A percentile compares a stretch with the other conserved stretches of the same genome.
Evolutionary conservation across 2,888 invertebrate species (phyloP).

Genomic region (Lordiphosa fenestrarum): DNA sequence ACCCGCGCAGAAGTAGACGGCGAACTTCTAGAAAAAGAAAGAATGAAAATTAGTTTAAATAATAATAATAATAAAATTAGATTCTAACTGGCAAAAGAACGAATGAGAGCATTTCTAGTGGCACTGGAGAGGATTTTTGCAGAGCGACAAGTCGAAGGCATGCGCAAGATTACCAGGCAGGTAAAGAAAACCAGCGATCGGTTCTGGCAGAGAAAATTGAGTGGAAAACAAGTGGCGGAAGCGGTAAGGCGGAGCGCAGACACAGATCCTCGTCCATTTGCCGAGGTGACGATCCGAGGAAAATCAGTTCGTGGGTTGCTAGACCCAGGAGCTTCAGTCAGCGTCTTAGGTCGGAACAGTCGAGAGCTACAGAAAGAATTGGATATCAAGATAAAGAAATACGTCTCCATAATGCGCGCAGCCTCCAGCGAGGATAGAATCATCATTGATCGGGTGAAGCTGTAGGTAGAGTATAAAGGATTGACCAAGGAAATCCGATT

Average conservation of each 20-base stretch:
- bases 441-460: no score
- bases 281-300: not conserved
- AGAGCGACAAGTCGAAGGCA: not conserved
- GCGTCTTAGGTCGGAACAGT: not conserved
- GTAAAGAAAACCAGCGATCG: not conserved
- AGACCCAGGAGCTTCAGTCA: not conserved
- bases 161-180: not conserved
- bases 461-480: not conserved
- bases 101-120: not conserved
- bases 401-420: no score
- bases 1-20: no score
- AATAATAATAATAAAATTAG: not conserved
- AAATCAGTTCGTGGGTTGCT: not conserved
- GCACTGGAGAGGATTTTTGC: no score
- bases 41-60: not conserved
- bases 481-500: not conserved
- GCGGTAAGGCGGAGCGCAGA: not conserved
- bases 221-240: not conserved
- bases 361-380: not conserved
- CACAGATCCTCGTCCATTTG: not conserved
- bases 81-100: not conserved
- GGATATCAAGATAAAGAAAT: no score
- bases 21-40: no score
- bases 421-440: no score
- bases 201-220: not conserved